Evolutionary conservation across 1,140 invertebrate genomes (phyloP).

Genomic region (Ostrea edulis): DNA sequence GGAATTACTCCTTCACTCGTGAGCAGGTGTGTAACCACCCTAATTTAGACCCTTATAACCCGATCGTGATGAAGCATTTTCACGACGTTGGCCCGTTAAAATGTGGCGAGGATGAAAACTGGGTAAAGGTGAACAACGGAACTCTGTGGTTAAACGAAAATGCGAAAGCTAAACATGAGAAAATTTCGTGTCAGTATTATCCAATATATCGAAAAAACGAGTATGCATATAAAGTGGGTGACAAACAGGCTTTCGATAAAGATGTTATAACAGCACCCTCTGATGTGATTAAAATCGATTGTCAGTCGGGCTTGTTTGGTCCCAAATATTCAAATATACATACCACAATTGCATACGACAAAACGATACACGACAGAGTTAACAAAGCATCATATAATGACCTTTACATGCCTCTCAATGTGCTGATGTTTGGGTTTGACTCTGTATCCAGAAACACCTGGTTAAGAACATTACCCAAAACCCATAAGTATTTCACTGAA

Average conservation of each 20-base stretch:
- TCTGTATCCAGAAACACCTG: slow-evolving; percentile 93
- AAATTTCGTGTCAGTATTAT: slow-evolving; percentile 71
- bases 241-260: slow-evolving; percentile 64
- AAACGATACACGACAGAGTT: slow-evolving; percentile 40
- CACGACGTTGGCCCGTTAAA: slow-evolving; percentile 82
- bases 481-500: slow-evolving; percentile 88
- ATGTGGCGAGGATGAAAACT: slow-evolving; percentile 81
- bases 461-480: slow-evolving; percentile 90
- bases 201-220: slow-evolving; percentile 66
- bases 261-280: slow-evolving; percentile 59
- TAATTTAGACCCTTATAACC: slow-evolving; percentile 83
- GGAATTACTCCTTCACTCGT: neutral
- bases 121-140: slow-evolving; percentile 70
- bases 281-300: slow-evolving; percentile 74
- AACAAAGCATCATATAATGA: slow-evolving; percentile 13
- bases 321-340: slow-evolving; percentile 74
- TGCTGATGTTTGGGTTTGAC: slow-evolving; percentile 95
- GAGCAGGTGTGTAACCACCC: slow-evolving; percentile 83
- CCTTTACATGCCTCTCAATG: slow-evolving; percentile 82
- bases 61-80: slow-evolving; percentile 86
- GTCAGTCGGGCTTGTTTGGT: slow-evolving; percentile 63
- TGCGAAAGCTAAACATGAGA: slow-evolving; percentile 63
- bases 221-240: slow-evolving; percentile 52
- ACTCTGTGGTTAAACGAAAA: slow-evolving; percentile 62
- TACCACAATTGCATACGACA: slow-evolving; percentile 67